These are phyloP conservation scores for Melanogrammus aeglefinus DNA, from an alignment of 2,797 vertebrate species.

Conservation along the genomic window DNA sequence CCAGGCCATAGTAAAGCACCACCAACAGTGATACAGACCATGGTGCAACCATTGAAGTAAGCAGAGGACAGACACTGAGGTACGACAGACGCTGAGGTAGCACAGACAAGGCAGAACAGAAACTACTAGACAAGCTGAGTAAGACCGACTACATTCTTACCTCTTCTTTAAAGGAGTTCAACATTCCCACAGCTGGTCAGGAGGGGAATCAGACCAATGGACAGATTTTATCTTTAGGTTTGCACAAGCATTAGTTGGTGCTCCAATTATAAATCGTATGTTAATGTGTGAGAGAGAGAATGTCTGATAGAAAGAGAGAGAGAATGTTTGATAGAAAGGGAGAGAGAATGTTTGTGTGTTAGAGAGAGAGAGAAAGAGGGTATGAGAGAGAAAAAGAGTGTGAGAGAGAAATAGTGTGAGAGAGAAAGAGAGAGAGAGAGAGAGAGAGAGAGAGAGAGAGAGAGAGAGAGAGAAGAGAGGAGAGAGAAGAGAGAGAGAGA, in stretches of 20 bases:
- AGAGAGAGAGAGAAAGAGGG: too few relatives aligned
- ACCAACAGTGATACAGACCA: not conserved
- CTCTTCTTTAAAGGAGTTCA: not conserved
- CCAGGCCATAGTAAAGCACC: not conserved
- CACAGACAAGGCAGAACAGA: conserved; percentile 55
- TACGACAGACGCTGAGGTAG: conserved; percentile 66
- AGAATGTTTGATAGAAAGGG: too few relatives aligned
- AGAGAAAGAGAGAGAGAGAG: too few relatives aligned
- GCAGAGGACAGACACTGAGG: conserved; percentile 54
- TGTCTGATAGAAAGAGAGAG: too few relatives aligned
- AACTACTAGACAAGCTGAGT: conserved; percentile 43
- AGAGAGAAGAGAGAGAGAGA: too few relatives aligned
- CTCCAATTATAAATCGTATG: not conserved
- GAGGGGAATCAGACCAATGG: conserved; percentile 6
- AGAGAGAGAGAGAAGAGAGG: too few relatives aligned
- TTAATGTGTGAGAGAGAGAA: not conserved
- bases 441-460: too few relatives aligned
- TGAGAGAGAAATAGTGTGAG: too few relatives aligned
- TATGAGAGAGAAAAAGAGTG: not conserved
- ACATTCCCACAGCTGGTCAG: conserved; percentile 5
- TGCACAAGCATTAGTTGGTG: not conserved
- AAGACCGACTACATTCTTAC: not conserved
- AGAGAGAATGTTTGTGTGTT: too few relatives aligned
- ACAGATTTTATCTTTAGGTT: not conserved
- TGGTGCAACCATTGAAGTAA: conserved; percentile 24